Evolutionary conservation across 2,888 invertebrate genomes (phyloP).

Genomic region (Eubasilissa splendida): DNA sequence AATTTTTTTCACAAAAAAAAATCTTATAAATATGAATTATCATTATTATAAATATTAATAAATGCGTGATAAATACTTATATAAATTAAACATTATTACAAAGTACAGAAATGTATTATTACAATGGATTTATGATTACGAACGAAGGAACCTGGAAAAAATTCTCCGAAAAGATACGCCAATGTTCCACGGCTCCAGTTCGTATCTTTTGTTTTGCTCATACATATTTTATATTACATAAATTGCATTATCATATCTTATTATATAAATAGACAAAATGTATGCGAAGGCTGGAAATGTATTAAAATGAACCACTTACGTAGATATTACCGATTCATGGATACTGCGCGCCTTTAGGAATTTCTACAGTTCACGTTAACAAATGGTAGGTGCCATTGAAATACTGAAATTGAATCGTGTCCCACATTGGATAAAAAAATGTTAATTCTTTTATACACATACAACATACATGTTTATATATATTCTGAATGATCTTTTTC

Average conservation of each 20-base stretch:
- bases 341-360: neutral
- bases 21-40: too few relatives aligned
- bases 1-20: too few relatives aligned
- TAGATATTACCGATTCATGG: conserved; percentile 34
- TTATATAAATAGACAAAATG: conserved; percentile 55
- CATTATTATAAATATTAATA: too few relatives aligned
- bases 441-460: too few relatives aligned
- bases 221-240: conserved; percentile 57
- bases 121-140: conserved; percentile 6
- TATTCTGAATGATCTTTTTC: too few relatives aligned
- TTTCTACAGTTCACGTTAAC: too few relatives aligned
- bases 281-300: conserved; percentile 50
- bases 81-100: too few relatives aligned
- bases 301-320: conserved; percentile 52
- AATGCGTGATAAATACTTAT: too few relatives aligned
- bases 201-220: conserved; percentile 51
- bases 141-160: neutral
- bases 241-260: conserved; percentile 57
- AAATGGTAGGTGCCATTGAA: too few relatives aligned
- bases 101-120: neutral
- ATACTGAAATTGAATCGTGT: too few relatives aligned
- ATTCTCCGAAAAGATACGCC: conserved; percentile 25
- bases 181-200: conserved; percentile 14
- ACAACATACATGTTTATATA: too few relatives aligned
- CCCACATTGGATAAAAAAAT: too few relatives aligned